A percentile compares a stretch with the other conserved stretches of the same genome.
Evolutionary conservation across 2,797 vertebrate species (phyloP).

Genomic region (Macrochelys suwanniensis): DNA sequence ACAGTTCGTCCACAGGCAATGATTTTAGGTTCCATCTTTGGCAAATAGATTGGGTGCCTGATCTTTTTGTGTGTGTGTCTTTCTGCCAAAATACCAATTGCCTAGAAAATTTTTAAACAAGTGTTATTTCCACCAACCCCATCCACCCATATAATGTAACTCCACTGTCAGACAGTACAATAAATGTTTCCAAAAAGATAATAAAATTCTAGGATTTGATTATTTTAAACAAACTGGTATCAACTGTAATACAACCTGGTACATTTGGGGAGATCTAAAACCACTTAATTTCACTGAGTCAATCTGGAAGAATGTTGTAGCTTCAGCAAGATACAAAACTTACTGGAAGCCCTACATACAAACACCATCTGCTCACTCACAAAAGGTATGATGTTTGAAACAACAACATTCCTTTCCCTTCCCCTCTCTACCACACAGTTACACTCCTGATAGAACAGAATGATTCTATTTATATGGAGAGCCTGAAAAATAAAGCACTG

Average conservation of each 20-base stretch:
- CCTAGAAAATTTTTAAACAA: background rate
- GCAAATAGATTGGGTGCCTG: background rate
- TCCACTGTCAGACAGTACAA: background rate
- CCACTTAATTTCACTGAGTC: background rate
- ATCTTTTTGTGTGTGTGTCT: background rate
- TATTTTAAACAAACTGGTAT: background rate
- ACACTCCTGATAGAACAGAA: background rate
- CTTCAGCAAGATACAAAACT: constrained; percentile 48
- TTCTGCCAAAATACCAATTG: fast-evolving
- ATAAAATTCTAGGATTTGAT: background rate
- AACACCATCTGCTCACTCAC: constrained; percentile 73
- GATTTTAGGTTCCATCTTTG: background rate
- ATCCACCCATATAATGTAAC: fast-evolving
- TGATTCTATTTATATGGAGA: constrained; percentile 58
- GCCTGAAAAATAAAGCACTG: constrained; percentile 47
- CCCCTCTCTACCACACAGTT: constrained; percentile 19
- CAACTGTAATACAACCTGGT: background rate
- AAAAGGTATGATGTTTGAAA: constrained; percentile 60
- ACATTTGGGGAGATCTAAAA: background rate
- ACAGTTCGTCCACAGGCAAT: background rate
- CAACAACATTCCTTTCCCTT: constrained; percentile 21
- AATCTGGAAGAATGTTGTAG: constrained; percentile 22
- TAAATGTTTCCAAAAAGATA: background rate
- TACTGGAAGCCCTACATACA: constrained; percentile 38
- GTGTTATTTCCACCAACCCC: background rate